phyloP scores from a whole-genome alignment of 2,888 invertebrate genomes.

The Poecilobothrus nobilitatus region DNA sequence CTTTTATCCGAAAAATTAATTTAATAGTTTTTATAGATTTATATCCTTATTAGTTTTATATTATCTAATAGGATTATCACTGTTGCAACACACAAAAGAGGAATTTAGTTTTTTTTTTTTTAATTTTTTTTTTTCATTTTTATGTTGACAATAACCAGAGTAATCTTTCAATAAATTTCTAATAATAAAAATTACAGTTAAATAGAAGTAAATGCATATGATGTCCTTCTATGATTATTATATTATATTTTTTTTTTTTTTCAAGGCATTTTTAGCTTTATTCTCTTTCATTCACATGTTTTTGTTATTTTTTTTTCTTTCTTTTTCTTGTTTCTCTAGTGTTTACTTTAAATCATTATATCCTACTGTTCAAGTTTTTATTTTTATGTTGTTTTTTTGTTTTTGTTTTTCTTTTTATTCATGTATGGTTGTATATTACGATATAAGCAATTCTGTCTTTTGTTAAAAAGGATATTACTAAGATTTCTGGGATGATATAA shows the following conservation, averaged over 20 bases:
- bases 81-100: neutral
- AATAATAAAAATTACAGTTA: neutral
- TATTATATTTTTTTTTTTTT: neutral
- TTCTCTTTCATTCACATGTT: neutral
- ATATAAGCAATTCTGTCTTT: neutral
- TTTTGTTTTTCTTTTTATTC: no score
- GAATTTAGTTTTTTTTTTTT: neutral
- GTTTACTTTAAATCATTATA: constrained; percentile 2
- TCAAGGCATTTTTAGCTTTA: neutral
- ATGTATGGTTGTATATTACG: no score
- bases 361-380: neutral
- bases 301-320: neutral
- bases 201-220: neutral
- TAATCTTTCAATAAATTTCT: neutral
- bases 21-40: neutral
- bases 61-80: constrained; percentile 6
- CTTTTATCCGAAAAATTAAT: no score
- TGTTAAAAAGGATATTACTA: neutral
- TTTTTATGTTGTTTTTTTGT: neutral
- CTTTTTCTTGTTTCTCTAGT: neutral
- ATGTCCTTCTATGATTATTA: neutral
- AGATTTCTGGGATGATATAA: neutral
- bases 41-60: neutral
- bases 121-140: neutral
- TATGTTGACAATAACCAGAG: neutral